Evolutionary conservation across 2,797 vertebrate genomes (phyloP), one percentile per base, ranked within the genome.

Genomic region (Leptodactylus fallax): DNA sequence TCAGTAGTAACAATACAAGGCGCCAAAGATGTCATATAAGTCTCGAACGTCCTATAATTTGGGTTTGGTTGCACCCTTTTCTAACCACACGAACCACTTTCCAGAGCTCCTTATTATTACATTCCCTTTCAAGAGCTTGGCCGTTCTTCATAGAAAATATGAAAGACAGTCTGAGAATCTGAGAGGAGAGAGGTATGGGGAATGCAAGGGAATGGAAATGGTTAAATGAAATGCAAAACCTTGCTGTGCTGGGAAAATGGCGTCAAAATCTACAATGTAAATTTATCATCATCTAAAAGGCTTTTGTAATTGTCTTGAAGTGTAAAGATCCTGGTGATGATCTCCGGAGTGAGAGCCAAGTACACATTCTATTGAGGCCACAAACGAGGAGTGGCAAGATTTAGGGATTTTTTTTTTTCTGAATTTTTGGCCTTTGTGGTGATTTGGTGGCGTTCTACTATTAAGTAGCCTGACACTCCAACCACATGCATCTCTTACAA

Each of bases 21-120:
- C 88, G 88, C 88, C 88, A 89, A 89, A 89, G 63, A 86, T 79
- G 88, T 86, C 85, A 88, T 88, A 83, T 60, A 78, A 77, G 80
- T 83, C 80, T 86, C 45, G 65, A 51, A 53, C 14, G 13, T 65
- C 83, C 79, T 86, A 67, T 89, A 89, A 87, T 89, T 86, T 87
- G 69, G 88, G 79, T 82, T n/a, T 76, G 80, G 72, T 82, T 89
- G 85, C 80, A 55, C 85, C 80, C 85, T 85, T 83, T 72, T 85
- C 79, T 83, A 63, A 89, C 88, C 88, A 86, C 85, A 86, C 63
- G 61, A 80, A 77, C 85, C 80, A 79, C 81, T 72, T 71, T 86
- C 72, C 56, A 88, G 58, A 81, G 25, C 60, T 51, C 61, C 79
- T 77, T 89, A 87, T 89, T 86, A 89, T 89, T 89, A 89, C 61